Percentiles rank a stretch among this genome's conserved stretches.
phyloP scores from a whole-genome alignment of 2,888 invertebrate species.

The Lycia hirtaria region DNA sequence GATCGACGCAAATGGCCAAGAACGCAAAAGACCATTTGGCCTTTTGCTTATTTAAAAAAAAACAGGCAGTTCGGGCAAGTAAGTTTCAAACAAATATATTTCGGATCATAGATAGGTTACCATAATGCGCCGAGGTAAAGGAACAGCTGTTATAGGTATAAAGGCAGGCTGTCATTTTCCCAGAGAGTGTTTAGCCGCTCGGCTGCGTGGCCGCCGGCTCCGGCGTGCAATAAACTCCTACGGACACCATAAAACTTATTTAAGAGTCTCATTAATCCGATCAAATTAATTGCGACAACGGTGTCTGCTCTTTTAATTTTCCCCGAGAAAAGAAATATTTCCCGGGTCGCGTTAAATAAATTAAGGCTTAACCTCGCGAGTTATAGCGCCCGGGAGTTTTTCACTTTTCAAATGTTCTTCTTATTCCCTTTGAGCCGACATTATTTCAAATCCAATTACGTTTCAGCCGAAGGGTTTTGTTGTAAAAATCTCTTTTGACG shows the following conservation, averaged over 20 bases:
- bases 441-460: slow-evolving; percentile 44
- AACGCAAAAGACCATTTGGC: too few species aligned
- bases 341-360: slow-evolving; percentile 52
- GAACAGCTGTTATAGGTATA: too few species aligned
- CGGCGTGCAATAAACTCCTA: slow-evolving; percentile 47
- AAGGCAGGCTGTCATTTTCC: slow-evolving; percentile 14
- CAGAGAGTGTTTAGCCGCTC: slow-evolving; percentile 10
- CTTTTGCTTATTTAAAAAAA: too few species aligned
- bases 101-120: too few species aligned
- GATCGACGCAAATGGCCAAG: too few species aligned
- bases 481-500: slow-evolving; percentile 13
- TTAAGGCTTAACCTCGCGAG: slow-evolving; percentile 47
- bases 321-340: slow-evolving; percentile 42
- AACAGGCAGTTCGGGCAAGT: too few species aligned
- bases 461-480: slow-evolving; percentile 22
- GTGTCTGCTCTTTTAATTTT: slow-evolving; percentile 49
- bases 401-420: slow-evolving; percentile 38
- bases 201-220: slow-evolving; percentile 6
- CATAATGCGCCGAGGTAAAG: too few species aligned
- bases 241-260: slow-evolving; percentile 54
- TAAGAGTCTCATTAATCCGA: slow-evolving; percentile 59
- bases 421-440: slow-evolving; percentile 40
- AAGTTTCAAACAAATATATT: too few species aligned
- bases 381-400: slow-evolving; percentile 39
- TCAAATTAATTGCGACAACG: slow-evolving; percentile 57